Base-by-base conservation (phyloP, 2,888 invertebrate genomes). In the Hemaris fuciformis region DNA sequence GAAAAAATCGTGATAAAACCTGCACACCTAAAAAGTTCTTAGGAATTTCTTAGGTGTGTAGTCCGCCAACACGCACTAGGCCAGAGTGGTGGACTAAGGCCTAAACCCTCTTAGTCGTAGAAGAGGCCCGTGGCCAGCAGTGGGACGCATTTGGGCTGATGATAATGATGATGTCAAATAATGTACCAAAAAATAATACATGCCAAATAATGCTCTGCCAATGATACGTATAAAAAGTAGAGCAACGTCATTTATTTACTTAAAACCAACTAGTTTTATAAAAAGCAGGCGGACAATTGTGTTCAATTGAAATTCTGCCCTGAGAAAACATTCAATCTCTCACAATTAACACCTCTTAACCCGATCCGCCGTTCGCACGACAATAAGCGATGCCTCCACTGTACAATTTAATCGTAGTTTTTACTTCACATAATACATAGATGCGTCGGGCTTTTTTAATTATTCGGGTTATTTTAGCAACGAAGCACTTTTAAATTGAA, bases 311-410 rank as follows among this genome's bases (percentile, higher is more conserved):
- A 83, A 86, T 87, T 90, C 86, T 84, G 89, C 87, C 89, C 91
- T 89, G 89, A 89, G 91, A 92, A 91, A 92, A 92, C 93, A 93
- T 91, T 90, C 93, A 93, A 93, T 93, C 93, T 90, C 89, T 83
- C 81, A 87, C 93, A 93, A 93, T 93, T 93, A 93, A 93, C 93
- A 93, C 93, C 92, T 93, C 88, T 93, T 93, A 93, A 93, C 93
- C 93, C 93, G 89, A 73, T 85, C 84, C 73, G 75, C 58, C 81
- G 91, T 90, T 93, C 93, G 89, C 93, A 93, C 93, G 93, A 79
- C 89, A 91, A 93, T 93, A 87, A 88, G 67, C 68, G 65, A 73
- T 66, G 71, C 72, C 71, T 68, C 70, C 67, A 70, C 75, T 77
- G 76, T 80, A 83, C 80, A 81, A 79, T 84, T 81, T 87, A 87